Conservation (phyloP, 2,113 vertebrate genomes). For the Tinamus guttatus region DNA sequence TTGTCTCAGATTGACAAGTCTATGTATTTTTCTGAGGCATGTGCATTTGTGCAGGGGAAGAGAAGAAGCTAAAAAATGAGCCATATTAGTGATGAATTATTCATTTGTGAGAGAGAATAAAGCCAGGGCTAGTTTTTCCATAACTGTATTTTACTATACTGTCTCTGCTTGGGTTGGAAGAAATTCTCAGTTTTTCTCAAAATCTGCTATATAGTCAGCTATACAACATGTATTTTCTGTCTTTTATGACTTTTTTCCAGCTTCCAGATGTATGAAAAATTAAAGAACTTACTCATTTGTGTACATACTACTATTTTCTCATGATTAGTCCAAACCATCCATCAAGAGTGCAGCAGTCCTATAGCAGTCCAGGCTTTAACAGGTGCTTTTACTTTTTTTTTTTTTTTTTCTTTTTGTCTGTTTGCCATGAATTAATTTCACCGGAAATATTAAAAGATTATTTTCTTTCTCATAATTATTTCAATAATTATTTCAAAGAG, state of each 20-base stretch:
- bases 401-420: background rate
- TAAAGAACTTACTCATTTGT: constrained; percentile 42
- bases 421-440: background rate
- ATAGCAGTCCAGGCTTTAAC: background rate
- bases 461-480: background rate
- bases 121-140: background rate
- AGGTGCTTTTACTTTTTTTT: background rate
- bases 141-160: background rate
- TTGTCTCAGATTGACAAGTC: background rate
- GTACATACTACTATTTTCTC: constrained; percentile 34
- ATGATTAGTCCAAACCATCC: constrained; percentile 45
- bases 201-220: background rate
- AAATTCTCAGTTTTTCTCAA: background rate
- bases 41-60: background rate
- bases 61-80: background rate
- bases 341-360: background rate
- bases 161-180: background rate
- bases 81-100: background rate
- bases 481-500: background rate
- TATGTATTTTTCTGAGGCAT: background rate
- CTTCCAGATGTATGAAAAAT: constrained; percentile 39
- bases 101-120: background rate
- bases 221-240: background rate
- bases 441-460: background rate
- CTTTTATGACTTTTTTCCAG: constrained; percentile 12